Conservation (phyloP, 1,140 invertebrate genomes). For the Hycleus phaleratus region DNA sequence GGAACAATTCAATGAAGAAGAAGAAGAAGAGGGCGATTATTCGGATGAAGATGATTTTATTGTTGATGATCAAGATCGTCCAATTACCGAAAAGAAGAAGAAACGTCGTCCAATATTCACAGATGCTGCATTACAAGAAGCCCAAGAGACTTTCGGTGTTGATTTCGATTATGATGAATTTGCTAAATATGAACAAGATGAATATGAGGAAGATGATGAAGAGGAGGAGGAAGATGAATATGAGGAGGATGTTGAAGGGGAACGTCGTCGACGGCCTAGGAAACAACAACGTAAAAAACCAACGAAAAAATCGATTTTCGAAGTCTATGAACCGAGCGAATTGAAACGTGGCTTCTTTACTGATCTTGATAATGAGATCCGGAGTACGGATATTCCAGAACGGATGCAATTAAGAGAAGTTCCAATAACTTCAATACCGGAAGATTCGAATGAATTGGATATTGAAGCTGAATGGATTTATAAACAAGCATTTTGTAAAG, state of each 20-base stretch:
- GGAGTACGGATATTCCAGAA: conserved; percentile 84
- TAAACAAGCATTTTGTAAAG: conserved; percentile 82
- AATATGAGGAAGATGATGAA: conserved; percentile 75
- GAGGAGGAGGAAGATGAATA: conserved; percentile 56
- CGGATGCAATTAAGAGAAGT: conserved; percentile 86
- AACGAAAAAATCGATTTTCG: conserved; percentile 84
- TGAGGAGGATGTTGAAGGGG: conserved; percentile 43
- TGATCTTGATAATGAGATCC: conserved; percentile 87
- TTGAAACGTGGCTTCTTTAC: conserved; percentile 94
- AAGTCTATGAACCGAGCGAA: conserved; percentile 96
- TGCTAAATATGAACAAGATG: conserved; percentile 79
- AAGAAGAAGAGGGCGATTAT: conserved; percentile 67
- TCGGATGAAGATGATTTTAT: conserved; percentile 95
- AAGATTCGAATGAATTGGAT: conserved; percentile 80
- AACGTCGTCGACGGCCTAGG: conserved; percentile 49
- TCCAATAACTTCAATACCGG: conserved; percentile 72
- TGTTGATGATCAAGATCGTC: conserved; percentile 91
- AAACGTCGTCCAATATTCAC: conserved; percentile 84
- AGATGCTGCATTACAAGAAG: conserved; percentile 93
- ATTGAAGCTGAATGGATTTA: conserved; percentile 98
- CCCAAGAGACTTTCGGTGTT: conserved; percentile 98
- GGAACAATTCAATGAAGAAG: conserved; percentile 66
- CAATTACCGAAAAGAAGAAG: conserved; percentile 79
- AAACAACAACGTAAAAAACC: conserved; percentile 72
- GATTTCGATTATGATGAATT: conserved; percentile 98